Percentiles rank a stretch among this genome's conserved stretches.
Evolutionary conservation across 2,888 invertebrate species (phyloP).

Genomic region (Scaptomyza flava): DNA sequence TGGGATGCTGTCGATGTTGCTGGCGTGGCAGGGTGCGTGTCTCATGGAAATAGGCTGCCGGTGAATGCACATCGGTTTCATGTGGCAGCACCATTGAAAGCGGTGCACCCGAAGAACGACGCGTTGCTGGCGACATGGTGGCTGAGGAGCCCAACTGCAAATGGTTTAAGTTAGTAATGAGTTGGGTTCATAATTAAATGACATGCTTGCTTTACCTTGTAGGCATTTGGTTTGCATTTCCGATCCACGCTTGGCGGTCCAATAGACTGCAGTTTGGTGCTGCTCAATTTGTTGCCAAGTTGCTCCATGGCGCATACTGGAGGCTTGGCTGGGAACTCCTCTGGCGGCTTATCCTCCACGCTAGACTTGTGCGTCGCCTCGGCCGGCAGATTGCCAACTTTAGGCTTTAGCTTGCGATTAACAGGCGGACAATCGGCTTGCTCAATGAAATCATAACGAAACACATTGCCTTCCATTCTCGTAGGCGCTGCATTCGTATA

Average conservation of each 20-base stretch:
- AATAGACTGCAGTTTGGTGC: conserved; percentile 58
- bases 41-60: conserved; percentile 71
- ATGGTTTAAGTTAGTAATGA: not conserved
- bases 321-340: conserved; percentile 81
- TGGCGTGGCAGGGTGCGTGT: conserved; percentile 83
- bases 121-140: conserved; percentile 72
- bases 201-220: conserved; percentile 81
- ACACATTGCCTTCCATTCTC: conserved; percentile 85
- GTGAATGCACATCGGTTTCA: conserved; percentile 70
- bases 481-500: conserved; percentile 86
- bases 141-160: conserved; percentile 62
- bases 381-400: conserved; percentile 48
- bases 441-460: conserved; percentile 85
- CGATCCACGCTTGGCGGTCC: conserved; percentile 87
- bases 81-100: conserved; percentile 80
- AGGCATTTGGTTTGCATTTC: conserved; percentile 87
- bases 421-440: conserved; percentile 88
- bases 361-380: conserved; percentile 35
- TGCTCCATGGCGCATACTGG: conserved; percentile 68
- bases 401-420: conserved; percentile 92
- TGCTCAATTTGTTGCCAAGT: conserved; percentile 61
- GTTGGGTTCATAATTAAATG: not conserved
- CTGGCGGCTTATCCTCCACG: conserved; percentile 80
- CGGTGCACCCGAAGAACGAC: conserved; percentile 79
- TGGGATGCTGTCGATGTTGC: conserved; percentile 62